A percentile compares a stretch with the other conserved stretches of the same genome.
Conservation (phyloP, 2,888 invertebrate genomes). For the Pharmacophagus antenor region DNA sequence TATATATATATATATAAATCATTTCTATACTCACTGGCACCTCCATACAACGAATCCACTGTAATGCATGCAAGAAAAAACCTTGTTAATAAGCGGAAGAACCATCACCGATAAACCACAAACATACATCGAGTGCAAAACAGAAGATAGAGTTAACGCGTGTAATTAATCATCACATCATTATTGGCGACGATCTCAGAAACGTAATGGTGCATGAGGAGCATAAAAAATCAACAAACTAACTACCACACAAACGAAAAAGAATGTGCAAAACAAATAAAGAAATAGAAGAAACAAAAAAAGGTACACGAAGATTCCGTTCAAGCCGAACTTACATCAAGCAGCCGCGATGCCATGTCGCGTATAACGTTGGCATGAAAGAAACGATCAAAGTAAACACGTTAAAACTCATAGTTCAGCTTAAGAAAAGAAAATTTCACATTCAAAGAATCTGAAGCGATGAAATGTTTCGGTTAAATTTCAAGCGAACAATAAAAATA, state of each 20-base stretch:
- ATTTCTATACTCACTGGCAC: constrained; percentile 82
- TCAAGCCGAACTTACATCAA: constrained; percentile 75
- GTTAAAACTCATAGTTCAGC: constrained; percentile 68
- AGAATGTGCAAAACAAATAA: constrained; percentile 69
- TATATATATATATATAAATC: too few relatives aligned
- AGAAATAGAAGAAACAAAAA: constrained; percentile 50
- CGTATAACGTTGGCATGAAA: constrained; percentile 74
- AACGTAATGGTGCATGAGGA: constrained; percentile 75
- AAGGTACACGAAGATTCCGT: constrained; percentile 40
- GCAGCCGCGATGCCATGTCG: constrained; percentile 68
- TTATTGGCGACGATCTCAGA: constrained; percentile 24
- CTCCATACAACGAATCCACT: constrained; percentile 89
- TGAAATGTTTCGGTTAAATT: constrained; percentile 43
- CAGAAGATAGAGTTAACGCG: constrained; percentile 43
- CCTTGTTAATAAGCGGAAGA: constrained; percentile 59
- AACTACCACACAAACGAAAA: constrained; percentile 54
- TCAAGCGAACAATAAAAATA: constrained; percentile 46
- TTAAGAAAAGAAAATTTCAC: constrained; percentile 57
- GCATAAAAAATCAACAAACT: constrained; percentile 60
- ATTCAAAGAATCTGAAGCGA: constrained; percentile 53
- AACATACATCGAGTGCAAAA: constrained; percentile 48
- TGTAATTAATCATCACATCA: constrained; percentile 36
- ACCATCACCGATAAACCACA: constrained; percentile 39
- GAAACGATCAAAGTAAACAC: constrained; percentile 65
- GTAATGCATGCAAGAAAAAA: constrained; percentile 64